Percentiles rank a stretch among this genome's conserved stretches.
These are phyloP conservation scores for Piaya cayana DNA, from an alignment of 2,113 vertebrate genomes.

Conservation along the genomic window DNA sequence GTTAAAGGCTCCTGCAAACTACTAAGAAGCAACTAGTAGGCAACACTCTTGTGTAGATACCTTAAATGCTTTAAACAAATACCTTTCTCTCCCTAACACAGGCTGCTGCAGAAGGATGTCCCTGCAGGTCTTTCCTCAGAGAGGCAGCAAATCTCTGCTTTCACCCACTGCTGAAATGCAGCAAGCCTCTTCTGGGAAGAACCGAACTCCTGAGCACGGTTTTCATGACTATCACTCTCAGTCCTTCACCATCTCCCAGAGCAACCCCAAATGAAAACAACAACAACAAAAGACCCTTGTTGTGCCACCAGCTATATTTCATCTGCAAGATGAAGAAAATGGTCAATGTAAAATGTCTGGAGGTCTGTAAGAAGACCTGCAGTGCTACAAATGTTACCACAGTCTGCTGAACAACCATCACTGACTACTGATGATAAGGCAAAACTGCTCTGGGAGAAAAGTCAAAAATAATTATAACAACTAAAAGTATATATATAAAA, in stretches of 20 bases:
- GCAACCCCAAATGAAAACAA: accelerated
- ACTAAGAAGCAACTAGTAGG: not conserved
- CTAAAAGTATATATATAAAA: not conserved
- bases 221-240: not conserved
- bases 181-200: not conserved
- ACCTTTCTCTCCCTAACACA: not conserved
- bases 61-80: not conserved
- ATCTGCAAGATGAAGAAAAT: not conserved
- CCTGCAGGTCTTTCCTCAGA: not conserved
- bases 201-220: not conserved
- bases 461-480: not conserved
- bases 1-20: not conserved
- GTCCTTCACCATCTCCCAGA: not conserved
- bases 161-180: not conserved
- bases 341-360: not conserved
- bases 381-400: not conserved
- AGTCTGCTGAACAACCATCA: not conserved
- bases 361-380: not conserved
- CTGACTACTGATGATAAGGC: not conserved
- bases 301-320: not conserved
- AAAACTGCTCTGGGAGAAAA: not conserved
- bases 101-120: not conserved
- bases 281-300: not conserved
- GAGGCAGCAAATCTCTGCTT: not conserved
- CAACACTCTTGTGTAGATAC: not conserved